Base-by-base conservation (phyloP, 2,797 vertebrate genomes). In the Tarsius wallacei region DNA sequence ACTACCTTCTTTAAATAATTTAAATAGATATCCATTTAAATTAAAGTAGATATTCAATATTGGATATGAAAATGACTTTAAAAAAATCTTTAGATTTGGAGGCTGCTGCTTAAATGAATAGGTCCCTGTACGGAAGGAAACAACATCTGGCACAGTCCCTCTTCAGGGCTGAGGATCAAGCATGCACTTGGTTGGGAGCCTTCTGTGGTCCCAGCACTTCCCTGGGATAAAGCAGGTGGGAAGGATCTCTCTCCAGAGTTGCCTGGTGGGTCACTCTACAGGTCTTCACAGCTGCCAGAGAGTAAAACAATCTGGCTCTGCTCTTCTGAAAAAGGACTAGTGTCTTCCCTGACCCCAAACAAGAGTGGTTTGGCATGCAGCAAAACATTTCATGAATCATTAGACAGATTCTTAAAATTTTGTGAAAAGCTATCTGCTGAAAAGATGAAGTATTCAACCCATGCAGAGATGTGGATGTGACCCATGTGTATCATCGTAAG, bases 1-100 rank as follows among this genome's bases (percentile, higher is more conserved):
- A 12, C 53, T 97, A 91, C 57, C 77, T 98, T 96, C 92, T 97
- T 97, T 98, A 97, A 98, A 98, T 98, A 97, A 98, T 98, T 98
- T 95, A 98, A 98, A 94, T 0, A 0, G 82, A 93, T 94, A 96
- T 88, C 63, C 87, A 90, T 98, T 98, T 98, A 97, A 98, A 98
- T 98, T 98, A 97, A 96, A 97, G 85, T 73, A 95, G 86, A 85
- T 98, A 96, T 88, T 95, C 93, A 97, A 64, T 95, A 97, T 92
- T 97, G 70, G 86, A 97, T 97, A 94, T 9, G 63, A 98, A 98
- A 98, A 95, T 91, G 21, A 76, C 19, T 88, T 81, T 49, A n/a
- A 47, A 91, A 78, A 84, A 71, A 83, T 68, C 80, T 94, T 97
- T 95, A 87, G 33, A 22, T 97, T 96, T 97, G 91, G 8, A 77